Conservation (phyloP, 2,797 vertebrate species). For the Leuciscus waleckii region DNA sequence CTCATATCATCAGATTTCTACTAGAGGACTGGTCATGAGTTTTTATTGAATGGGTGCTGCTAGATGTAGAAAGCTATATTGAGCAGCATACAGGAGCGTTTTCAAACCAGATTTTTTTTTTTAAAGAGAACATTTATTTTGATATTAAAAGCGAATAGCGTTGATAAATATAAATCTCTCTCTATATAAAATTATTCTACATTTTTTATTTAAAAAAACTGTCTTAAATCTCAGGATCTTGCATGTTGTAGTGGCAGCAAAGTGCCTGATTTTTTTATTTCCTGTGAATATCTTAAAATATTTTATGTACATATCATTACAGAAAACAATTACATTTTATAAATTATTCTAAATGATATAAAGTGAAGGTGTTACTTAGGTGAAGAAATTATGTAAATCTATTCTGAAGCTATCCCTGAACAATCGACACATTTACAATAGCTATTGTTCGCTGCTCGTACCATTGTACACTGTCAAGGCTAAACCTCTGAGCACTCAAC, state of each 20-base stretch:
- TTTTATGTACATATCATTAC: constrained; percentile 82
- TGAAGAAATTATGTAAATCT: constrained; percentile 60
- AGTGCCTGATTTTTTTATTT: constrained; percentile 80
- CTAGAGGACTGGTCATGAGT: constrained; percentile 43
- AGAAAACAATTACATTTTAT: constrained; percentile 76
- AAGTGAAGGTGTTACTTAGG: constrained; percentile 72
- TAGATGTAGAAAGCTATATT: constrained; percentile 63
- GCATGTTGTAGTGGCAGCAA: constrained; percentile 73
- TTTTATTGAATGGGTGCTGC: constrained; percentile 60
- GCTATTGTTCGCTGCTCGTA: constrained; percentile 46
- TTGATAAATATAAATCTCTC: constrained; percentile 85
- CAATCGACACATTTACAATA: constrained; percentile 20
- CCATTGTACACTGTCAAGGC: constrained; percentile 41
- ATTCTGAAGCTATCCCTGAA: constrained; percentile 31
- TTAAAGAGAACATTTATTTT: constrained; percentile 83
- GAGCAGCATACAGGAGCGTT: constrained; percentile 60
- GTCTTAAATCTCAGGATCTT: constrained; percentile 86
- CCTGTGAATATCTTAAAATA: constrained; percentile 87
- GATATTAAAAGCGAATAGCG: constrained; percentile 76
- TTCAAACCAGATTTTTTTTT: constrained; percentile 67
- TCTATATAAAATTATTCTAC: constrained; percentile 86
- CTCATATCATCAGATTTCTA: constrained; percentile 52
- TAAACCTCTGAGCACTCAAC: constrained; percentile 36
- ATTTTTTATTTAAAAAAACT: constrained; percentile 82
- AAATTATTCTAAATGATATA: constrained; percentile 81